Evolutionary conservation across 2,888 invertebrate species (phyloP), one percentile per base, ranked within the genome.

Genomic region (Malachius bipustulatus): DNA sequence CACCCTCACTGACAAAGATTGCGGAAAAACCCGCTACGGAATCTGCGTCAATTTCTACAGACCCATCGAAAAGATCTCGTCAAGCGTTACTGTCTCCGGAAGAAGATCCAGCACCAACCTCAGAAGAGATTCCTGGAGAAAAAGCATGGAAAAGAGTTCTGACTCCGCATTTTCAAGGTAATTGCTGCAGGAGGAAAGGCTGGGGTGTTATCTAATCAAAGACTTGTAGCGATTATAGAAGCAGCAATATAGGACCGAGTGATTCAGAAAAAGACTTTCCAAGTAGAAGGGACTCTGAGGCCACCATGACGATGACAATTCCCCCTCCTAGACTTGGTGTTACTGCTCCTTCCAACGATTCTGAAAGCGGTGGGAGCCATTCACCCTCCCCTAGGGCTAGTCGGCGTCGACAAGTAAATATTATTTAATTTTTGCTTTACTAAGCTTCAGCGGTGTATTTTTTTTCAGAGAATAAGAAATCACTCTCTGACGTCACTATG

Each of bases 21-120:
- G 94, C 9, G 94, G 82, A 24, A 83, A 84, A 65, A 85, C 87
- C 9, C 77, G 93, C 15, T 98, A 85, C 61, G 98, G 98, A 26
- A 87, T 97, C 47, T 98, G 98, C 65, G 87, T 97, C 39, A 98
- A 98, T 65, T 99, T 98, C 66, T 96, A 93, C 66, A 77, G 96
- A 33, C 87, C 91, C 4, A 79, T 91, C 48, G 88, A 89, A 59
- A 74, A 77, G 40, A 52, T 60, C 34, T 58, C 53, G 26, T 54
- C 49, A 14, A 48, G 46, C 13, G 44, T 46, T 47, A 43, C 55
- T 41, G 40, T 59, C 52, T 54, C 49, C 55, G 48, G 64, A 36
- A 59, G 61, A 12, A 53, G 68, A 34, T 63, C 64, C 31, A 69
- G 69, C 50, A 69, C 73, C 10, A 75, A 71, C 29, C 70, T 85